Conservation (phyloP, 2,113 vertebrate species). For the Brevimyrus niger region DNA sequence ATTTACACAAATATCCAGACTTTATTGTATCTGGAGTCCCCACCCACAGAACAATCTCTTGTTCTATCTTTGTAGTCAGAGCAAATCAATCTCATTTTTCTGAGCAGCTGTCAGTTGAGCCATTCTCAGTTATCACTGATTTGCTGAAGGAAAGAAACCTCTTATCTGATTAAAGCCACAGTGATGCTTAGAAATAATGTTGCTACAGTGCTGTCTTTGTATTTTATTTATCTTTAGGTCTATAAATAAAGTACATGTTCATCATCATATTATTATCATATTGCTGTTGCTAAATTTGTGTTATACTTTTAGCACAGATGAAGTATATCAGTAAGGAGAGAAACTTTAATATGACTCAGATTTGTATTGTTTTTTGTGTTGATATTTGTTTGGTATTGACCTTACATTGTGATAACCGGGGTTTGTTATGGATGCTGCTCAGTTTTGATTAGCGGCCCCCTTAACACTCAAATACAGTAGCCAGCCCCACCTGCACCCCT, state of each 20-base stretch:
- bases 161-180: not conserved
- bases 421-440: not conserved
- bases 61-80: not conserved
- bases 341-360: not conserved
- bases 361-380: not conserved
- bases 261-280: not conserved
- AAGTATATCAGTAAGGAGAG: not conserved
- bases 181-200: not conserved
- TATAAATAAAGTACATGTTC: not conserved
- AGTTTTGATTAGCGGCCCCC: not conserved
- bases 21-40: not conserved
- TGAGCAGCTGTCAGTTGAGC: not conserved
- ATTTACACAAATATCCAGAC: not conserved
- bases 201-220: not conserved
- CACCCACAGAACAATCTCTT: not conserved
- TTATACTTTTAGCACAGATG: not conserved
- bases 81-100: not conserved
- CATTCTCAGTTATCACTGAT: not conserved
- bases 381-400: not conserved
- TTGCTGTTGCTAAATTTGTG: not conserved
- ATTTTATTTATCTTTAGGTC: not conserved
- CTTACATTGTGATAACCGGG: not conserved
- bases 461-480: not conserved
- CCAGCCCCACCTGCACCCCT: not conserved
- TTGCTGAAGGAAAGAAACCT: not conserved